phyloP scores from a whole-genome alignment of 2,113 vertebrate genomes.

The Osmerus eperlanus region DNA sequence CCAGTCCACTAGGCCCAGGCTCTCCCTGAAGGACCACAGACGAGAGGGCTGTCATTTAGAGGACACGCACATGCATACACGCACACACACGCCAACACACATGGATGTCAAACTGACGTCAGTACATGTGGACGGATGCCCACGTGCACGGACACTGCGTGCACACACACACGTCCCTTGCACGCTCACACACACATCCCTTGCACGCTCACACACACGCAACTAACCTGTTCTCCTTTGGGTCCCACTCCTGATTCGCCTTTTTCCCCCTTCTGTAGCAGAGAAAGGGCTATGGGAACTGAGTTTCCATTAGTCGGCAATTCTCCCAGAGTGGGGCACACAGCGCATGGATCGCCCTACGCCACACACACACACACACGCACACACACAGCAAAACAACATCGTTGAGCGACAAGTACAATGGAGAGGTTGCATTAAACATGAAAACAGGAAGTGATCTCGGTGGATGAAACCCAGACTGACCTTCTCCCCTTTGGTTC shows the following conservation, averaged over 20 bases:
- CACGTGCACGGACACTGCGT: constrained; percentile 15
- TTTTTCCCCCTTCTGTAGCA: constrained; percentile 57
- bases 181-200: constrained; percentile 11
- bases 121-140: too few species aligned
- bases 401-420: background rate
- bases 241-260: constrained; percentile 58
- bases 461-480: constrained; percentile 15
- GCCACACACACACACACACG: constrained; percentile 2
- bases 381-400: background rate
- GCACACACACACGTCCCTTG: constrained; percentile 13
- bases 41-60: background rate
- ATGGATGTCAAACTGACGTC: too few species aligned
- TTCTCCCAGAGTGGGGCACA: constrained; percentile 59
- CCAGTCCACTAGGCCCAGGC: constrained; percentile 51
- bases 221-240: constrained; percentile 56
- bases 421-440: background rate
- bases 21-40: constrained; percentile 55
- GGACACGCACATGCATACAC: background rate
- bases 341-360: constrained; percentile 69
- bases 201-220: background rate
- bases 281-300: constrained; percentile 5
- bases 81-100: constrained; percentile 23
- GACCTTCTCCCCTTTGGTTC: constrained; percentile 74
- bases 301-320: constrained; percentile 34
- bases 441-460: background rate